These are phyloP conservation scores for Coptotermes formosanus DNA, from an alignment of 1,140 invertebrate species.

Conservation along the genomic window DNA sequence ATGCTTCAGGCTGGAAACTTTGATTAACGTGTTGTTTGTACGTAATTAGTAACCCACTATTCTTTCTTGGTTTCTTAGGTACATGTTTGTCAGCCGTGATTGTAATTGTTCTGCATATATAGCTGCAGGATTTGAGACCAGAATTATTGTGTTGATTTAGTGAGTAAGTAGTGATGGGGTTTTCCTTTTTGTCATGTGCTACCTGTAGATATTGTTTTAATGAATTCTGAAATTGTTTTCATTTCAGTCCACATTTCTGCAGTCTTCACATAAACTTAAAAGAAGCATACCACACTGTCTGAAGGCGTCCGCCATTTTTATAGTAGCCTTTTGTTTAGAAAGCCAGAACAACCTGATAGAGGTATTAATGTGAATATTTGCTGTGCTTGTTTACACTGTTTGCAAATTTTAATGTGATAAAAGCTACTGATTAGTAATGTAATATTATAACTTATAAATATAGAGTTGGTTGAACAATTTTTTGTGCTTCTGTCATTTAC, in stretches of 20 bases:
- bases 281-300: neutral
- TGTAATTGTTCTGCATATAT: no score
- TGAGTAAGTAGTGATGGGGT: no score
- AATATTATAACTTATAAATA: neutral
- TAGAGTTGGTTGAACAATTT: neutral
- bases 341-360: neutral
- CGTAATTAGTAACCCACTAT: no score
- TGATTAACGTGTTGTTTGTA: no score
- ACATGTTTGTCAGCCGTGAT: no score
- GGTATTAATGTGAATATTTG: neutral
- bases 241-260: neutral
- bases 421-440: neutral
- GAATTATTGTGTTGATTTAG: no score
- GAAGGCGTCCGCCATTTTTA: neutral
- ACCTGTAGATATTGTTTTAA: neutral
- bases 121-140: no score
- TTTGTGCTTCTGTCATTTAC: neutral
- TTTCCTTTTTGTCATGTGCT: no score
- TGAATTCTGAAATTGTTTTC: neutral
- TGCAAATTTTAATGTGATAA: neutral
- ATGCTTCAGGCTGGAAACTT: no score
- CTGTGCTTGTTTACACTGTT: neutral
- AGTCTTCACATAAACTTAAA: neutral
- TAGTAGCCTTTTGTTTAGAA: neutral
- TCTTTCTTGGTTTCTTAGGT: no score